Base-by-base conservation (phyloP, 1,140 invertebrate species). In the Grapholita molesta region DNA sequence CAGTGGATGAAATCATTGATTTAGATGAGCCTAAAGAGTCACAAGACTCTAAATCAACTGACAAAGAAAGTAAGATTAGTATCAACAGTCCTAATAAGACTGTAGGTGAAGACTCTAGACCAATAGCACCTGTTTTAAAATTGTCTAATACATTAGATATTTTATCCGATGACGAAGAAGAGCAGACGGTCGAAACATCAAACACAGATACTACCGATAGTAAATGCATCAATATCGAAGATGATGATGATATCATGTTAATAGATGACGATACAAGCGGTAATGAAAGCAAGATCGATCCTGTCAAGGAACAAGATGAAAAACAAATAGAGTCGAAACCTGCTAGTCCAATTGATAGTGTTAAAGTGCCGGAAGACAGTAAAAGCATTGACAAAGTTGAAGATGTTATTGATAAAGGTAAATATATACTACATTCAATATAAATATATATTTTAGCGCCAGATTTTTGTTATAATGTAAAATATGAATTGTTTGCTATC, bases 111-210 rank as follows among this genome's bases (percentile, higher is more conserved):
- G 68, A 72, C 28, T 67, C 67, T 38, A 73, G 67, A 74, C 73
- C 72, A 53, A 55, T 73, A 24, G 32, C 77, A 12, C 72, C 75
- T 32, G 57, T 84, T 67, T 81, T 73, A 66, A 88, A 82, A 70
- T 69, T 89, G 42, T 83, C 83, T n/a, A 88, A 90, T 73, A 88
- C 80, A 6, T 70, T 90, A 28, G 78, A 90, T 72, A 88, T 89
- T 67, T 78, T 90, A 15, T 89, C 86, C 28, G 86, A 89, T 75
- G 86, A 88, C 30, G 88, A 89, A 38, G 85, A 86, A 28, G 83
- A 86, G 15, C 57, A 48, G 42, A n/a, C 28, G 25, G 28, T 66
- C n/a, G 66, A 74, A 66, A 33, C 3, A 38, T 0, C 53, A 24
- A 65, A 35, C 33, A 57, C 18, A 25, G 74, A 83, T 30, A 84